Percentiles rank a stretch among this genome's conserved stretches.
These are phyloP conservation scores for Stenchaetothrips biformis DNA, from an alignment of 2,888 invertebrate genomes.

Conservation along the genomic window DNA sequence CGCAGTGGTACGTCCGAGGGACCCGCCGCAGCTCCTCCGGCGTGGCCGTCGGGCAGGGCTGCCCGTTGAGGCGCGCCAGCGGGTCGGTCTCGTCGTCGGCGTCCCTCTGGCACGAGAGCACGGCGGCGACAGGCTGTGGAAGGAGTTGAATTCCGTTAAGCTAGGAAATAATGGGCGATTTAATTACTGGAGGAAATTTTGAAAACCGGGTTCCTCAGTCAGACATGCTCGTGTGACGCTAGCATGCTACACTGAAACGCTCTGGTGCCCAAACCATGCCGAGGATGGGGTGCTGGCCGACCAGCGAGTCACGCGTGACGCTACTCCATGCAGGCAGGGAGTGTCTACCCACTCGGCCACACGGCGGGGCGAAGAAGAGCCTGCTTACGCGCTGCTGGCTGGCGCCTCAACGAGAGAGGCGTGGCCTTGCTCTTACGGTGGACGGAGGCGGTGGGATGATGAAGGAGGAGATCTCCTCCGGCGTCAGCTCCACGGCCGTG, in stretches of 20 bases:
- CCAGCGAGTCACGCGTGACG: too few relatives aligned
- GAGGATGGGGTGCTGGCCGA: too few relatives aligned
- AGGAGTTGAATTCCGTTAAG: neutral
- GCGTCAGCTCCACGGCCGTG: constrained; percentile 70
- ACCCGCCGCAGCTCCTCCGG: constrained; percentile 9
- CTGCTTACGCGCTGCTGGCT: too few relatives aligned
- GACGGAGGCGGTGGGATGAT: constrained; percentile 62
- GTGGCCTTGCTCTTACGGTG: neutral
- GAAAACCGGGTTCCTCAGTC: too few relatives aligned
- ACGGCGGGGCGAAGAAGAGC: too few relatives aligned
- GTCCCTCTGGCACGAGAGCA: neutral
- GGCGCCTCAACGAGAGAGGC: too few relatives aligned
- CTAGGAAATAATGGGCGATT: neutral
- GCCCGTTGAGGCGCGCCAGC: neutral
- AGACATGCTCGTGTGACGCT: too few relatives aligned
- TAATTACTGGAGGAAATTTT: too few relatives aligned
- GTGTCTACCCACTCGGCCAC: too few relatives aligned
- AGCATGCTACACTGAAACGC: too few relatives aligned
- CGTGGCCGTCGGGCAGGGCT: neutral
- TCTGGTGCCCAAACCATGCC: too few relatives aligned
- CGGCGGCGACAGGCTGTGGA: neutral
- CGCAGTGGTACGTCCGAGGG: constrained; percentile 21
- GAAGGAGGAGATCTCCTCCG: constrained; percentile 78
- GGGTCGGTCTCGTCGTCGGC: neutral
- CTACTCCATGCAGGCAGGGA: too few relatives aligned